Percentiles rank a stretch among this genome's conserved stretches.
Conservation (phyloP, 2,113 vertebrate genomes). For the Ptilonorhynchus violaceus region DNA sequence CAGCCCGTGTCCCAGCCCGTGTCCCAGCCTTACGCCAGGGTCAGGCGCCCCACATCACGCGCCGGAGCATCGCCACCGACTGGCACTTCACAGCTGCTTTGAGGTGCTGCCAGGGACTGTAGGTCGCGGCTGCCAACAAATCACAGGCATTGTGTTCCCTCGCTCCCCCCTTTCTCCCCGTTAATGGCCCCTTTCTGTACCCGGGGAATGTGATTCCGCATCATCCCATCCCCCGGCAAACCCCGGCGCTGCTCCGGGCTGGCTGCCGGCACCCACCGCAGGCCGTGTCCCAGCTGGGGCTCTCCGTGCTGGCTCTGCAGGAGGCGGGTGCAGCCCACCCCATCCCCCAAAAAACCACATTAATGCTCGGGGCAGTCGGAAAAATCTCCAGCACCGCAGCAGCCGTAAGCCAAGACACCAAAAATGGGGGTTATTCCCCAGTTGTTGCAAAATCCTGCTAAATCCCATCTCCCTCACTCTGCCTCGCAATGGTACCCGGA, state of each 20-base stretch:
- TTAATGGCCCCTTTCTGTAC: constrained; percentile 48
- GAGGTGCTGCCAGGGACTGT: constrained; percentile 50
- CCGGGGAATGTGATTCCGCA: neutral
- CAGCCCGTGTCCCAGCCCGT: neutral
- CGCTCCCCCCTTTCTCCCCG: neutral
- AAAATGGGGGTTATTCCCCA: neutral
- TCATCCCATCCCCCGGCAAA: neutral
- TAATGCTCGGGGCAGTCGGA: neutral
- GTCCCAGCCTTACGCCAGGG: neutral
- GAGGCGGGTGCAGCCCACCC: neutral
- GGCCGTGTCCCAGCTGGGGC: neutral
- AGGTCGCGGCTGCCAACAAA: constrained; percentile 13
- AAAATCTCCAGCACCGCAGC: neutral
- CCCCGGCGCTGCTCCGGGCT: neutral
- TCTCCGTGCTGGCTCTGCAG: fast-evolving
- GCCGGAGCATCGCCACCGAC: neutral
- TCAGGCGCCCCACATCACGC: constrained; percentile 27
- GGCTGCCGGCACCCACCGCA: neutral
- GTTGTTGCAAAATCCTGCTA: neutral
- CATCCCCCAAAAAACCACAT: neutral
- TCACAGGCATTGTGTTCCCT: constrained; percentile 16
- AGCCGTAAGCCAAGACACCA: neutral
- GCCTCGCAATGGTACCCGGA: neutral
- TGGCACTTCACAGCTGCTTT: constrained; percentile 52
- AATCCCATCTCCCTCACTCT: neutral